These are phyloP conservation scores for Temnothorax rugatulus DNA, from an alignment of 2,888 invertebrate species.

Conservation along the genomic window DNA sequence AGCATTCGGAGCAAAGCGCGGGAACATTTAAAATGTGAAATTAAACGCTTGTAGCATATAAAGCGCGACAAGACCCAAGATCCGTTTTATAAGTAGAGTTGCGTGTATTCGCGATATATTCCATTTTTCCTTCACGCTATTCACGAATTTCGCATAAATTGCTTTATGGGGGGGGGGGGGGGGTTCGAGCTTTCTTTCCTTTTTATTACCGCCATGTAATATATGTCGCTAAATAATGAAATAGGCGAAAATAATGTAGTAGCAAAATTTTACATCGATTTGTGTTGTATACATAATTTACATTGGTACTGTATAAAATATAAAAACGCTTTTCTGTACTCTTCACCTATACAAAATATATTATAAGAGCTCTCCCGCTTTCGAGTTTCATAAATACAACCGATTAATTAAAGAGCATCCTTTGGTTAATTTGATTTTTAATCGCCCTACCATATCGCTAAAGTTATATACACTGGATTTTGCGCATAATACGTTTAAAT, in stretches of 20 bases:
- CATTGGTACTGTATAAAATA: background rate
- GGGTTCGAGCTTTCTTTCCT: background rate
- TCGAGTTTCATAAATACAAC: background rate
- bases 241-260: no score
- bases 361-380: background rate
- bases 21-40: background rate
- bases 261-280: background rate
- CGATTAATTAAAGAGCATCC: background rate
- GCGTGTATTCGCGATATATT: background rate
- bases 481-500: background rate
- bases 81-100: no score
- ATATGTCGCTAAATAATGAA: background rate
- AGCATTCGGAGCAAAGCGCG: constrained; percentile 14
- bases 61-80: no score
- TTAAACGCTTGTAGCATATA: background rate
- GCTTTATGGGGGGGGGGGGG: no score
- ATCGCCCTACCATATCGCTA: background rate
- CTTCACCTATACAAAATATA: background rate
- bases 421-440: background rate
- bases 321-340: background rate
- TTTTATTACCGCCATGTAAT: background rate
- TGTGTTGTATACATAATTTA: background rate
- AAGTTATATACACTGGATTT: background rate
- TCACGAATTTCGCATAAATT: background rate
- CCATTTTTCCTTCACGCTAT: background rate